Conservation (phyloP, 2,888 invertebrate species). For the Sturmia bella region DNA sequence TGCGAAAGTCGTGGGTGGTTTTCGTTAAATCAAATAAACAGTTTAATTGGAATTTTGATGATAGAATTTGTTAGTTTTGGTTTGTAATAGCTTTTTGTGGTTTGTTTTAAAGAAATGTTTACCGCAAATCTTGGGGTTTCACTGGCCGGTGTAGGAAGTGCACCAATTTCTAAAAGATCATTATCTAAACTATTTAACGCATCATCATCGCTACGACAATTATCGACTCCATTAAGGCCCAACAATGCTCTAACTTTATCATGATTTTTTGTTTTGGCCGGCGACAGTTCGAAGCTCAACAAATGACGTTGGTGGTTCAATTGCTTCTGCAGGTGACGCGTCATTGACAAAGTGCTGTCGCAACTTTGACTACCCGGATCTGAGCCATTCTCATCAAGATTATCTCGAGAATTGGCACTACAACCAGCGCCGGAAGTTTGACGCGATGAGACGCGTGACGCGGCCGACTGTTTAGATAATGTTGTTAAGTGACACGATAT, state of each 20-base stretch:
- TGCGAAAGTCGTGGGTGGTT: constrained; percentile 8
- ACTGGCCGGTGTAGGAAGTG: constrained; percentile 82
- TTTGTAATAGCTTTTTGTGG: constrained; percentile 30
- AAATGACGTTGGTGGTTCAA: constrained; percentile 82
- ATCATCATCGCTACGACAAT: constrained; percentile 76
- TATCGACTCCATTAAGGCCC: constrained; percentile 81
- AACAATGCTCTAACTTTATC: constrained; percentile 81
- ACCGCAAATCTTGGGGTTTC: constrained; percentile 82
- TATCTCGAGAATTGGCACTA: constrained; percentile 79
- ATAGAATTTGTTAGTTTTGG: constrained; percentile 26
- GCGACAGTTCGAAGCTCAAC: constrained; percentile 81
- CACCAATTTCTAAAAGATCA: constrained; percentile 81
- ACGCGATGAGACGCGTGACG: constrained; percentile 78
- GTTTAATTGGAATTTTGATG: constrained; percentile 20
- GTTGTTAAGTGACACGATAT: constrained; percentile 92
- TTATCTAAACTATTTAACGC: constrained; percentile 79
- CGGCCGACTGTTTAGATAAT: constrained; percentile 81
- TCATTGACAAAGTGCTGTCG: constrained; percentile 81
- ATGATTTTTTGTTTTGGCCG: constrained; percentile 81
- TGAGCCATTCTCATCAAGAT: constrained; percentile 81
- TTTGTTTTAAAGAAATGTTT: constrained; percentile 73
- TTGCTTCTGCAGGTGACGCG: constrained; percentile 82
- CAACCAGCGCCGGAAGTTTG: constrained; percentile 80
- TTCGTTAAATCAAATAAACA: constrained; percentile 13
- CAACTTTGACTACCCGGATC: constrained; percentile 78